phyloP scores from a whole-genome alignment of 2,113 vertebrate genomes.

The Formicarius rufipectus region DNA sequence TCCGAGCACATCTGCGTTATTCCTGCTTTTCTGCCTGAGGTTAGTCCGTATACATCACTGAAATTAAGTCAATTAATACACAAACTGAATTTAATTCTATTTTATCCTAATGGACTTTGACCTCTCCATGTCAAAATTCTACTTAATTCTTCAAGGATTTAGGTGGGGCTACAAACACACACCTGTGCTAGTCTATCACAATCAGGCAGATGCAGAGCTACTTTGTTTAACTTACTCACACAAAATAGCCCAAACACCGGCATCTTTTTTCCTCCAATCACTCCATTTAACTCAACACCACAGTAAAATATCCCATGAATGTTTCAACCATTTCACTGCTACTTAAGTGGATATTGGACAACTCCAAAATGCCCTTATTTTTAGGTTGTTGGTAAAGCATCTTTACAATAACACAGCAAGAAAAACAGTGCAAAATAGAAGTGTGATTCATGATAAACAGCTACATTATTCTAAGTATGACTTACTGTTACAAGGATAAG shows the following conservation, averaged over 20 bases:
- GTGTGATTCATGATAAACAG: not conserved
- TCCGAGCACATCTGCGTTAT: not conserved
- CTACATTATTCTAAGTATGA: not conserved
- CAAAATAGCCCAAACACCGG: accelerated
- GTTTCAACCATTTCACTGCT: not conserved
- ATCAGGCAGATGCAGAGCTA: not conserved
- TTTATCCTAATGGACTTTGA: not conserved
- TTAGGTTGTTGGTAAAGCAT: not conserved
- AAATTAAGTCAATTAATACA: not conserved
- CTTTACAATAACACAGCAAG: not conserved
- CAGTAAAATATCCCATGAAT: not conserved
- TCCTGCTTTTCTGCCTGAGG: not conserved
- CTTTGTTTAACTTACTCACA: not conserved
- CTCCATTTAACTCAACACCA: not conserved
- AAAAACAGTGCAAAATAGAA: not conserved
- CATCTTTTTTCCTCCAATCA: not conserved
- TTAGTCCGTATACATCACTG: not conserved
- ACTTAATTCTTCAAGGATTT: not conserved
- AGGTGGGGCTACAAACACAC: not conserved
- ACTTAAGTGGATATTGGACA: not conserved
- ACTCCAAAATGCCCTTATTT: not conserved
- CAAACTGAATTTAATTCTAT: not conserved
- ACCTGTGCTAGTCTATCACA: not conserved
- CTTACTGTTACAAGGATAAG: not conserved
- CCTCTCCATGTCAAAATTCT: not conserved